Conservation (phyloP, 1,140 invertebrate species). For the Micrasema longulum region DNA sequence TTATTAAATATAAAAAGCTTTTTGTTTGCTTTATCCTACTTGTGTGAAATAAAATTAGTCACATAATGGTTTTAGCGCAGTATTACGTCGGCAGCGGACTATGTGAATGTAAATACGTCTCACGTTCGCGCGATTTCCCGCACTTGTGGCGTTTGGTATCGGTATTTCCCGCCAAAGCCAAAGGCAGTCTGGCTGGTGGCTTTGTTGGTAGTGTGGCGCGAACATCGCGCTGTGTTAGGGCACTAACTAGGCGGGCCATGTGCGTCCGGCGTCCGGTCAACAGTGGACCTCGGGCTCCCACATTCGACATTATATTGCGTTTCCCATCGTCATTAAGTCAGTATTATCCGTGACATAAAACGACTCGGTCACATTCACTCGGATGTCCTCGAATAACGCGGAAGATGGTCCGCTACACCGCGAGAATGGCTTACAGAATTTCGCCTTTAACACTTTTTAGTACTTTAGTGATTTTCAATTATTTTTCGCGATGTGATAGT, state of each 20-base stretch:
- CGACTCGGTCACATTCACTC: constrained; percentile 20
- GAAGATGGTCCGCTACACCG: background rate
- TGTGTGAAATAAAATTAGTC: too few relatives aligned
- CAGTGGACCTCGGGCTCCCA: background rate
- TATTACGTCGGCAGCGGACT: too few relatives aligned
- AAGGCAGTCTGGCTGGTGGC: too few relatives aligned
- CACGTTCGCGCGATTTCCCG: too few relatives aligned
- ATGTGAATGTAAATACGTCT: constrained; percentile 2
- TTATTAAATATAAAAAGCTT: too few relatives aligned
- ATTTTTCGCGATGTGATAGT: background rate
- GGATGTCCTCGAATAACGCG: background rate
- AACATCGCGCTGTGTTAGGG: background rate
- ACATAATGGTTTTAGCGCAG: too few relatives aligned
- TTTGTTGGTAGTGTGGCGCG: background rate
- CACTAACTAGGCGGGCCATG: background rate
- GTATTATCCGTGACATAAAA: constrained; percentile 10
- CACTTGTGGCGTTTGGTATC: background rate
- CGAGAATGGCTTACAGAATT: background rate
- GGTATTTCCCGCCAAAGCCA: constrained; percentile 3
- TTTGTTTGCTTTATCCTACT: too few relatives aligned
- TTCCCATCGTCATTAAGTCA: background rate
- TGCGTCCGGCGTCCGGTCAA: constrained; percentile 1
- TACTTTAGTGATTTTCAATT: background rate
- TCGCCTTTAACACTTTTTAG: background rate
- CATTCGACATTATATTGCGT: constrained; percentile 2